Evolutionary conservation across 2,888 invertebrate genomes (phyloP).

Genomic region (Trissoscelio sp.): DNA sequence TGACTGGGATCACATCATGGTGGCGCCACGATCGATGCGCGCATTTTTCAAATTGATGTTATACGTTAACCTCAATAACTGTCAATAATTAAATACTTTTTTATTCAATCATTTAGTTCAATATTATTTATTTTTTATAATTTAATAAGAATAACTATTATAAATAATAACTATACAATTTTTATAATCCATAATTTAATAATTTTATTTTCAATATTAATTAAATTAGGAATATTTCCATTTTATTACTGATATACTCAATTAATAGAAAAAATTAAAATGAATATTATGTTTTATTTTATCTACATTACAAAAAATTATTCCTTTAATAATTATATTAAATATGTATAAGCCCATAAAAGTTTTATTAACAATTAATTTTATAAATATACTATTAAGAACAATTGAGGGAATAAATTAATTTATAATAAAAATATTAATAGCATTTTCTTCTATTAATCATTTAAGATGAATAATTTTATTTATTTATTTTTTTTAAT

Average conservation of each 20-base stretch:
- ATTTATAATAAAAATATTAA: constrained; percentile 85
- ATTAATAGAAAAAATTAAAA: constrained; percentile 72
- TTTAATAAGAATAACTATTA: constrained; percentile 86
- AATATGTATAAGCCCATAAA: too few species aligned
- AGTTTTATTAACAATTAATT: constrained; percentile 84
- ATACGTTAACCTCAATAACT: too few species aligned
- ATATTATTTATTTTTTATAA: constrained; percentile 84
- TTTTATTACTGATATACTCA: constrained; percentile 87
- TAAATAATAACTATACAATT: constrained; percentile 71
- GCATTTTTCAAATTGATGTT: too few species aligned
- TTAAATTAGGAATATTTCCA: constrained; percentile 89
- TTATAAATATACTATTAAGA: constrained; percentile 86
- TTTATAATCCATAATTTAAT: constrained; percentile 72
- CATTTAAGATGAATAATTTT: constrained; percentile 86
- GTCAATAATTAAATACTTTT: constrained; percentile 76
- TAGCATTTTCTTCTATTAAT: constrained; percentile 87
- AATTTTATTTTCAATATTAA: constrained; percentile 83
- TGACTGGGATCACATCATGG: too few species aligned
- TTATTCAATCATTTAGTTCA: constrained; percentile 88
- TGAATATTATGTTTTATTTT: constrained; percentile 56
- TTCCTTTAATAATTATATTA: constrained; percentile 83
- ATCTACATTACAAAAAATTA: constrained; percentile 81
- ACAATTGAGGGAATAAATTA: constrained; percentile 85
- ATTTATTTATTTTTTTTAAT: neutral
- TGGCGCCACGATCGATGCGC: too few species aligned